Conservation (phyloP, 2,888 invertebrate genomes). For the Byasa hedistus region DNA sequence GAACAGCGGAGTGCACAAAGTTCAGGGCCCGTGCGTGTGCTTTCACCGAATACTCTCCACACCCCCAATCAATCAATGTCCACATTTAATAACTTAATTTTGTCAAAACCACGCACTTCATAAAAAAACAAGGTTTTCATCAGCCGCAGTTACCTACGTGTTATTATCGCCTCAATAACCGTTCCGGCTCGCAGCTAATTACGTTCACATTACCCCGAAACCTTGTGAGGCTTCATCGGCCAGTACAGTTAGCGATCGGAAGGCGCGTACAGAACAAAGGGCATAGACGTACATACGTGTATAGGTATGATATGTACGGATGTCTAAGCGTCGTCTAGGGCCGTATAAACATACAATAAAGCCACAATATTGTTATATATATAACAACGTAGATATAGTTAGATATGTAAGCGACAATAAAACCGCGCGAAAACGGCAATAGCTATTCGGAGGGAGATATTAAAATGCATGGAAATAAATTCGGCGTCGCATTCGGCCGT, state of each 20-base stretch:
- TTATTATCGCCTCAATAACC: slow-evolving; percentile 58
- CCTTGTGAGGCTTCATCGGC: slow-evolving; percentile 65
- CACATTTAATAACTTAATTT: slow-evolving; percentile 73
- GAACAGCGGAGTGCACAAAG: slow-evolving; percentile 1
- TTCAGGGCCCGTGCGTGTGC: slow-evolving; percentile 51
- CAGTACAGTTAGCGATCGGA: slow-evolving; percentile 66
- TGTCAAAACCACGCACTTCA: slow-evolving; percentile 60
- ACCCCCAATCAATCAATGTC: slow-evolving; percentile 72
- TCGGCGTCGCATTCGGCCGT: slow-evolving; percentile 81
- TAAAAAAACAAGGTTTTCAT: slow-evolving; percentile 58
- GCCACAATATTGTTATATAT: too few species aligned
- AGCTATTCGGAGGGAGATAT: slow-evolving; percentile 80
- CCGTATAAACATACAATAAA: too few species aligned
- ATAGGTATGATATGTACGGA: too few species aligned
- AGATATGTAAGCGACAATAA: slow-evolving; percentile 54
- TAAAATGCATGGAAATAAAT: slow-evolving; percentile 81
- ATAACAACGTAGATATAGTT: slow-evolving; percentile 36
- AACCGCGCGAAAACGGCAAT: slow-evolving; percentile 78
- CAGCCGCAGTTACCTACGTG: slow-evolving; percentile 46
- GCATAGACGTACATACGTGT: slow-evolving; percentile 42
- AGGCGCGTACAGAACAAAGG: slow-evolving; percentile 65
- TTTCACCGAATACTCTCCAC: slow-evolving; percentile 67
- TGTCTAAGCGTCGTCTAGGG: too few species aligned
- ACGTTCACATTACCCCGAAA: slow-evolving; percentile 53
- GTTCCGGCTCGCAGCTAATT: slow-evolving; percentile 52